Base-by-base conservation (phyloP, 2,113 vertebrate genomes). In the Oxyruncus cristatus region DNA sequence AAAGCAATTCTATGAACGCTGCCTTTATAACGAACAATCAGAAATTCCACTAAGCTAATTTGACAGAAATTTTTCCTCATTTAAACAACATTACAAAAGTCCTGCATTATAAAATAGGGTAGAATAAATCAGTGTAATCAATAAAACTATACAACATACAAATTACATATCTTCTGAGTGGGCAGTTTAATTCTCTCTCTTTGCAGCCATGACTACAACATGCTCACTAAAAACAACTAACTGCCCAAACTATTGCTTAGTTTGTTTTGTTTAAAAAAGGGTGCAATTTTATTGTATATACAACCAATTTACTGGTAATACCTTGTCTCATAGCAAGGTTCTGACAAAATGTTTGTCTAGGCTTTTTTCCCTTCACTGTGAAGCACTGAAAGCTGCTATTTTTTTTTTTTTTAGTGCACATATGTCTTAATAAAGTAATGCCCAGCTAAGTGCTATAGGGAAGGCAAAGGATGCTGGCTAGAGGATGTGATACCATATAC, bases 41-140 rank as follows among this genome's bases (percentile, higher is more conserved):
- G 98, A 98, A 99, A 99, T 99, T 99, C 99, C 98, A 99, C 99
- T 99, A 99, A 99, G 99, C 99, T 98, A 99, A 98, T 98, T 99
- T 98, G 98, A 98, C 98, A 98, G 98, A 98, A 98, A 97, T 98
- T 98, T 99, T 98, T 99, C 98, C 98, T 98, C 98, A 98, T 98
- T 99, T 99, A 98, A 99, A 99, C 99, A 99, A 99, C 98, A 99
- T 99, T 99, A 99, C 99, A 99, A 99, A 99, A 99, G 98, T 99
- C 99, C 99, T 99, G 99, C 99, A 98, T 99, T 99, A 99, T 99
- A 99, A 99, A 99, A 99, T 99, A 99, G 99, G 99, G 99, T 99
- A 99, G 99, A 98, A 98, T 99, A 99, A 99, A 99, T 99, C 99
- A 99, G 99, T 99, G 99, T 99, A 99, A 99, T 99, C 99, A 99